Conservation (phyloP, 2,113 vertebrate genomes). For the Turdus rufiventris region DNA sequence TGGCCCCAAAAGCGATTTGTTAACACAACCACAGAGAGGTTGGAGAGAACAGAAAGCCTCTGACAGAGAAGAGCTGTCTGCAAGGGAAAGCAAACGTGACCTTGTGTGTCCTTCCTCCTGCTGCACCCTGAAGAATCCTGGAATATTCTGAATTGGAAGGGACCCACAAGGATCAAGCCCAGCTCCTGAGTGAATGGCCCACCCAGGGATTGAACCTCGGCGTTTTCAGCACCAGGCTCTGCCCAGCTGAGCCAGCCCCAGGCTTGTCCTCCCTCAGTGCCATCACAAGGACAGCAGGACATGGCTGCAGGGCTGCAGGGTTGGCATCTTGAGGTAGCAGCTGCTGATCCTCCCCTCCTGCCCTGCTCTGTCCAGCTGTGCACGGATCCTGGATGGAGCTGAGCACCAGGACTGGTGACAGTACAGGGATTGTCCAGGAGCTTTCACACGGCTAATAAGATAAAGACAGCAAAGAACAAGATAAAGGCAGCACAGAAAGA, state of each 20-base stretch:
- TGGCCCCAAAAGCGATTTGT: not conserved
- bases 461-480: not conserved
- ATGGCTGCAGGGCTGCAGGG: accelerated
- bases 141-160: not conserved
- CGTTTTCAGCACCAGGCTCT: not conserved
- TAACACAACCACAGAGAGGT: not conserved
- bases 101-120: not conserved
- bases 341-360: not conserved
- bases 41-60: not conserved
- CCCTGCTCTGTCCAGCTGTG: not conserved
- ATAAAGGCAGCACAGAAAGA: not conserved
- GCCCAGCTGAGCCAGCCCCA: not conserved
- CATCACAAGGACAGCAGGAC: not conserved
- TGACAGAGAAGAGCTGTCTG: not conserved
- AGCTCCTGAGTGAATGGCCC: not conserved
- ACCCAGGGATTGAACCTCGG: not conserved
- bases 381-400: not conserved
- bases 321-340: not conserved
- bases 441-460: not conserved
- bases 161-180: not conserved
- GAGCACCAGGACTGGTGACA: accelerated
- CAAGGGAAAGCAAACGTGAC: not conserved
- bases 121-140: not conserved
- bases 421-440: not conserved
- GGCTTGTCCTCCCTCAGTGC: not conserved